Conservation (phyloP, 2,797 vertebrate genomes). For the Phrynocephalus forsythii region DNA sequence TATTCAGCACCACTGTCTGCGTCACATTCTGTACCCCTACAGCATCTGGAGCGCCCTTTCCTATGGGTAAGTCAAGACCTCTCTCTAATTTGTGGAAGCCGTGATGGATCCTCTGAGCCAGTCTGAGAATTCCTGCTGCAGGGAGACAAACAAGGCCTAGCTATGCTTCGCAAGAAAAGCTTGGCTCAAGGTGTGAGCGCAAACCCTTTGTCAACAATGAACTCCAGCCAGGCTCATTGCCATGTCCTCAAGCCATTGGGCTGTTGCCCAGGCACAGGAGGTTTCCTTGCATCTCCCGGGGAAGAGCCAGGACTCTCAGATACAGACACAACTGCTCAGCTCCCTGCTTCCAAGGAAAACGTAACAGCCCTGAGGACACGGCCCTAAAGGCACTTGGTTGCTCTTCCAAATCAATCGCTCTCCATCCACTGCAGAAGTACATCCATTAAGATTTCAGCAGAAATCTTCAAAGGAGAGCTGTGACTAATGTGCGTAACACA, state of each 20-base stretch:
- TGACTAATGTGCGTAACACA: not conserved
- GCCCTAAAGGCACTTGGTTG: not conserved
- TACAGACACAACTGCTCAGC: not conserved
- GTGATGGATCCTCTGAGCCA: not conserved
- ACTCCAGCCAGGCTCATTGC: not conserved
- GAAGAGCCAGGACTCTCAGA: not conserved
- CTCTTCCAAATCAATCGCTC: not conserved
- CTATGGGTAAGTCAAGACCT: not conserved
- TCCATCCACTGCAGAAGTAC: not conserved
- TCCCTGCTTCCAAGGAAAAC: not conserved
- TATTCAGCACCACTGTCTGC: not conserved
- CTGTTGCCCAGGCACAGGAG: not conserved
- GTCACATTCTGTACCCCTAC: not conserved
- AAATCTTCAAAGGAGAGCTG: not conserved
- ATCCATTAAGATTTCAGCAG: not conserved
- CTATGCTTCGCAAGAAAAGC: constrained; percentile 4
- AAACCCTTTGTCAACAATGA: not conserved
- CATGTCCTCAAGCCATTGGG: not conserved
- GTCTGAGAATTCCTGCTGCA: not conserved
- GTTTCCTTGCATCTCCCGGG: not conserved
- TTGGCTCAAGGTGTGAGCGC: not conserved
- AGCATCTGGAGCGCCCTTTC: not conserved
- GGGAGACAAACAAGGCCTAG: not conserved
- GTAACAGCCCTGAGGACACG: not conserved
- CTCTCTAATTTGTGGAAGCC: not conserved